phyloP scores from a whole-genome alignment of 1,140 invertebrate genomes.

The Maconellicoccus hirsutus region DNA sequence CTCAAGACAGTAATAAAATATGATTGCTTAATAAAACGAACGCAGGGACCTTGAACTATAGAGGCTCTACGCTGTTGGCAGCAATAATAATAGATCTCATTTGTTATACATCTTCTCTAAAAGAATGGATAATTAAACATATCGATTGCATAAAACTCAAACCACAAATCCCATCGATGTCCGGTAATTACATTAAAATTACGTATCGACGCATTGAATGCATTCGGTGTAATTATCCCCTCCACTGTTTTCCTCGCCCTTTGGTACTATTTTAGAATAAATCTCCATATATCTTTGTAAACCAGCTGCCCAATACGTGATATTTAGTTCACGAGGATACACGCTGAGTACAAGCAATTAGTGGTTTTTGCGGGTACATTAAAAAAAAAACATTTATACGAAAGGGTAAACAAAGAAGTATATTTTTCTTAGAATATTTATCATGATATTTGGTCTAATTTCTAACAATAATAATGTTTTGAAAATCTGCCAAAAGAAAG shows the following conservation, averaged over 20 bases:
- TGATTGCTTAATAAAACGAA: neutral
- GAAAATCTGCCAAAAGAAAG: neutral
- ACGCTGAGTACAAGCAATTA: too few species aligned
- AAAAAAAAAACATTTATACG: too few species aligned
- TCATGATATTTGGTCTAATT: too few species aligned
- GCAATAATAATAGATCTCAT: neutral
- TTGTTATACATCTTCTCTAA: neutral
- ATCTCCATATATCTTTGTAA: too few species aligned
- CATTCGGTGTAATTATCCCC: neutral
- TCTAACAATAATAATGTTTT: too few species aligned
- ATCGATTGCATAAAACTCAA: neutral
- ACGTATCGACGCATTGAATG: neutral
- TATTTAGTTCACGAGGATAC: too few species aligned
- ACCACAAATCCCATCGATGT: neutral
- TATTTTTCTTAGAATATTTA: too few species aligned
- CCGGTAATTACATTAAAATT: neutral
- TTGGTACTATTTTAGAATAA: too few species aligned
- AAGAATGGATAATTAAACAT: conserved; percentile 5
- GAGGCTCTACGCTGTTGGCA: neutral
- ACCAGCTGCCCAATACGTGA: too few species aligned
- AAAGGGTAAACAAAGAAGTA: too few species aligned
- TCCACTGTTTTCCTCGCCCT: too few species aligned
- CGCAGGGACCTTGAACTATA: neutral
- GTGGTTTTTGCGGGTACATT: too few species aligned
- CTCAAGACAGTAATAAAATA: neutral